A percentile compares a stretch with the other conserved stretches of the same genome.
Conservation (phyloP, 2,113 vertebrate genomes). For the Ictalurus punctatus region DNA sequence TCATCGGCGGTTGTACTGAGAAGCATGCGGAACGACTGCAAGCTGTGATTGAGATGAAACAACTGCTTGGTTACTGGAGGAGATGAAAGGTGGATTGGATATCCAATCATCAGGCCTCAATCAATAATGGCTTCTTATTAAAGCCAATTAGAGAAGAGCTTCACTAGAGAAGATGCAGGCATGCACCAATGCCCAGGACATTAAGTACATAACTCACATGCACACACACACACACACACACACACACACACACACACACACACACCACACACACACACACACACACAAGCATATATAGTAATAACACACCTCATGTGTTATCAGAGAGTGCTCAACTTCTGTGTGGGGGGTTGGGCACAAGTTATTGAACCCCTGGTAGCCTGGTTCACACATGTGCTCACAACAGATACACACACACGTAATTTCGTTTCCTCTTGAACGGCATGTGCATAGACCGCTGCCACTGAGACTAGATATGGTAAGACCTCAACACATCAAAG, state of each 20-base stretch:
- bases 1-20: background rate
- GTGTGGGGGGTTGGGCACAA: background rate
- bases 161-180: background rate
- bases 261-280: conserved; percentile 6
- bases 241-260: conserved; percentile 8
- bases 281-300: background rate
- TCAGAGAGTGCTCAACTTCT: background rate
- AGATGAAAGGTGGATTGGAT: conserved; percentile 31
- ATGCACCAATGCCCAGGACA: background rate
- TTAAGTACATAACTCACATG: conserved; percentile 1
- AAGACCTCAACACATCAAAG: conserved; percentile 34
- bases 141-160: conserved; percentile 42
- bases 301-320: background rate
- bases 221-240: conserved; percentile 3
- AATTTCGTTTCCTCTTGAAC: conserved; percentile 34
- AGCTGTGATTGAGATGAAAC: conserved; percentile 26
- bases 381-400: conserved; percentile 5
- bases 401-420: conserved; percentile 3
- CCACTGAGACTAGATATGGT: conserved; percentile 24
- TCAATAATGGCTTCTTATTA: conserved; percentile 28
- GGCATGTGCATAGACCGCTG: conserved; percentile 1
- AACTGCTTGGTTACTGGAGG: conserved; percentile 20
- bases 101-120: conserved; percentile 22
- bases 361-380: background rate
- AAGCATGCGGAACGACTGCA: background rate